Conservation (phyloP, 2,888 invertebrate species). For the Galeopsomyia nigrocyanea region DNA sequence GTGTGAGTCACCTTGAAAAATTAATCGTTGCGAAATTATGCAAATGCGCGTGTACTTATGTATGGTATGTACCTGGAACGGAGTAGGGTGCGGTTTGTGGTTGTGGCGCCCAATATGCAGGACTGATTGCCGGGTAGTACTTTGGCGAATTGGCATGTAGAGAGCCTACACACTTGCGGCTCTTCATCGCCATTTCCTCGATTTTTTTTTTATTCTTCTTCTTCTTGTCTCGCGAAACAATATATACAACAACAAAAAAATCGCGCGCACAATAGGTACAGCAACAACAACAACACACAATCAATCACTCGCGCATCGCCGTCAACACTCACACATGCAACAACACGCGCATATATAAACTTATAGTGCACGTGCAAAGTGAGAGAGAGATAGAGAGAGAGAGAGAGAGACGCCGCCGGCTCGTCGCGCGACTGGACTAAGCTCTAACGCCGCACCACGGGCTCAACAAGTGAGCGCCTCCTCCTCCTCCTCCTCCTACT, state of each 20-base stretch:
- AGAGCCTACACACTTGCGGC: conserved; percentile 63
- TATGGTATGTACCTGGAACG: conserved; percentile 79
- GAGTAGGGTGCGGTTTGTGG: conserved; percentile 85
- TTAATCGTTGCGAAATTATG: neutral
- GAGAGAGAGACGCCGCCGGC: conserved; percentile 14
- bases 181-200: conserved; percentile 66
- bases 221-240: neutral
- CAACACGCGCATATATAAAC: too few species aligned
- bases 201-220: neutral
- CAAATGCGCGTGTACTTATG: neutral
- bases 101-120: conserved; percentile 88
- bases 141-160: conserved; percentile 58
- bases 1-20: neutral
- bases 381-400: neutral
- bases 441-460: neutral
- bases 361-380: neutral
- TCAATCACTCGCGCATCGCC: neutral
- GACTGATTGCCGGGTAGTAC: conserved; percentile 83
- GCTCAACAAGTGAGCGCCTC: conserved; percentile 66
- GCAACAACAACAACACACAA: neutral
- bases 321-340: too few species aligned
- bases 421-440: conserved; percentile 27
- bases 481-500: conserved; percentile 12
- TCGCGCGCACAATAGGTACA: too few species aligned
- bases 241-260: too few species aligned